Evolutionary conservation across 2,888 invertebrate species (phyloP).

Genomic region (Parasteatoda lunata): DNA sequence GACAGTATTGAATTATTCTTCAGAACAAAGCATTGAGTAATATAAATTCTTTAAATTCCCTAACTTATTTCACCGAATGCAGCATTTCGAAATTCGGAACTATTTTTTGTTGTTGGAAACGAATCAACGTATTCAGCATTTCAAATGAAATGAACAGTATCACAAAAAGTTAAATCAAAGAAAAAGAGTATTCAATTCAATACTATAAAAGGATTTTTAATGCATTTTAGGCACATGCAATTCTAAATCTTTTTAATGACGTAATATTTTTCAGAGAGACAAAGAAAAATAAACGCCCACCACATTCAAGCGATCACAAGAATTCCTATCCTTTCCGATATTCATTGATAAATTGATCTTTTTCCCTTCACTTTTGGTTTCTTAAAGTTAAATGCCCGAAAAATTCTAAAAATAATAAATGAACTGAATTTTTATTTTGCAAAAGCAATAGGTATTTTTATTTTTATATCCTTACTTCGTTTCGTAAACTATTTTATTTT

Average conservation of each 20-base stretch:
- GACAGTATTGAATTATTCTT: no score
- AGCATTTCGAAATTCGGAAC: no score
- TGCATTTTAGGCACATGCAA: slow-evolving; percentile 18
- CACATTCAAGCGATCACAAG: slow-evolving; percentile 1
- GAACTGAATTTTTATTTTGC: slow-evolving; percentile 8
- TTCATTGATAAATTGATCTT: slow-evolving; percentile 50
- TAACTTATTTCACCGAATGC: no score
- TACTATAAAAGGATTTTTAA: slow-evolving; percentile 27
- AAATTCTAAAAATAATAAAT: slow-evolving; percentile 14
- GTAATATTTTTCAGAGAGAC: no score
- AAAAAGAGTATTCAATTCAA: slow-evolving; percentile 11
- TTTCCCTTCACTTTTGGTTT: slow-evolving; percentile 6
- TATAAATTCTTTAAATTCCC: no score
- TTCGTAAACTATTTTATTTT: no score
- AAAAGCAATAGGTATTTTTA: slow-evolving; percentile 30
- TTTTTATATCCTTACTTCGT: background rate
- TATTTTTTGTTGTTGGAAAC: no score
- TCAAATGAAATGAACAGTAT: background rate
- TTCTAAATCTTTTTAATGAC: slow-evolving; percentile 40
- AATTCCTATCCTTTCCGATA: slow-evolving; percentile 20
- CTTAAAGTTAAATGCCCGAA: slow-evolving; percentile 18
- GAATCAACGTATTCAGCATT: background rate
- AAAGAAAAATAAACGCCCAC: no score
- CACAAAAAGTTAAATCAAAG: background rate
- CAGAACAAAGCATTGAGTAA: no score